Evolutionary conservation across 64 coral and sea anemone genomes (phyloP).

Genomic region (Trachythela sp.): DNA sequence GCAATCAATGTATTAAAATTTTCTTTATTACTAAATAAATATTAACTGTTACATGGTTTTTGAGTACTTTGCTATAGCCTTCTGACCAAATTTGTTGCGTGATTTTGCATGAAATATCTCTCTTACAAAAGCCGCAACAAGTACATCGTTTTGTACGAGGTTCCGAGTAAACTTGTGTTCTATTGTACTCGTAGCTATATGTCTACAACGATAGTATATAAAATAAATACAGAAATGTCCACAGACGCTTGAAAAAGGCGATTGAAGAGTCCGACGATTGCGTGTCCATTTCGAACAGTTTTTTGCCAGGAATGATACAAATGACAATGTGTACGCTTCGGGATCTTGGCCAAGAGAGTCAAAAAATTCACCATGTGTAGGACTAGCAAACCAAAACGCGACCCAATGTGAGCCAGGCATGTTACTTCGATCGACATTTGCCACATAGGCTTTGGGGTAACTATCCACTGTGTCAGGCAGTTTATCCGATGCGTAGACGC

Average conservation of each 20-base stretch:
- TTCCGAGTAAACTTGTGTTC: background rate
- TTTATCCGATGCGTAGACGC: background rate
- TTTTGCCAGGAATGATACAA: background rate
- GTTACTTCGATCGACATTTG: too few species aligned
- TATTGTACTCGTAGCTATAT: background rate
- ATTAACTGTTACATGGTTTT: background rate
- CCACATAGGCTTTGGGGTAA: background rate
- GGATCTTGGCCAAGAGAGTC: background rate
- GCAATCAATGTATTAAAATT: background rate
- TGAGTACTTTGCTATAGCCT: too few species aligned
- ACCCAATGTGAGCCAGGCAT: too few species aligned
- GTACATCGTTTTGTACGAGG: background rate
- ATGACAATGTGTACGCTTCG: background rate
- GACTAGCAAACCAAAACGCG: too few species aligned
- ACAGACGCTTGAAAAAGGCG: background rate
- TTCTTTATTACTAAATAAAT: background rate
- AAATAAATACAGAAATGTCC: background rate
- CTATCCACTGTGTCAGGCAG: background rate
- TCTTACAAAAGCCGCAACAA: background rate
- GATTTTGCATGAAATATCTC: too few species aligned
- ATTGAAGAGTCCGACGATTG: background rate
- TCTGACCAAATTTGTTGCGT: background rate
- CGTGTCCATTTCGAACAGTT: background rate
- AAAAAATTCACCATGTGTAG: too few species aligned
- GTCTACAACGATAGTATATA: background rate